phyloP scores from a whole-genome alignment of 2,797 vertebrate species.

The Pseudochirops cupreus region DNA sequence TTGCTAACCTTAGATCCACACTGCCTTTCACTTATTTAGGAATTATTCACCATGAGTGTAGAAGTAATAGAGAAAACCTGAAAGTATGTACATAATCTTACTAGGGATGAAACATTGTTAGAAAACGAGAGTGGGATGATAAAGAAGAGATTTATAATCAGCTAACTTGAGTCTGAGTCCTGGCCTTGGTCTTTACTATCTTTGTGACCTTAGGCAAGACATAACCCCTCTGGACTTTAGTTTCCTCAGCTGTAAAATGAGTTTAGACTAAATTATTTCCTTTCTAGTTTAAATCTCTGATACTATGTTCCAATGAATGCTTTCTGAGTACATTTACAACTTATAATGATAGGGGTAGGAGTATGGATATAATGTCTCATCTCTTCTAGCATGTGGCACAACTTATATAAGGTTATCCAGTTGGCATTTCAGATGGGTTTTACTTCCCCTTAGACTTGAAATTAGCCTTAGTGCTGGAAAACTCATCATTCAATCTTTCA shows the following conservation, averaged over 20 bases:
- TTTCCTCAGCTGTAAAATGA: not conserved
- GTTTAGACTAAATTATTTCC: not conserved
- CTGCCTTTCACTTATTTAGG: not conserved
- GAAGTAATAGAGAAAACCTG: not conserved
- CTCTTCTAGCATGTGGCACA: not conserved
- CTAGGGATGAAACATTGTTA: not conserved
- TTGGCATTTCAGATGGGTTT: not conserved
- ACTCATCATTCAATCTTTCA: not conserved
- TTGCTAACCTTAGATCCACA: not conserved
- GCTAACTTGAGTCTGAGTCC: not conserved
- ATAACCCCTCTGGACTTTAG: not conserved
- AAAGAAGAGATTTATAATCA: not conserved
- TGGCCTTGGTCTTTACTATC: not conserved
- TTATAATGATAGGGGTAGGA: not conserved
- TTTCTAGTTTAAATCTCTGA: not conserved
- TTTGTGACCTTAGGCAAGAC: not conserved
- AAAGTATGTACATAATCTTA: not conserved
- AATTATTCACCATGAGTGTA: not conserved
- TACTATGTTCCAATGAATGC: not conserved
- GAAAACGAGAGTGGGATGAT: not conserved
- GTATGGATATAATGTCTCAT: not conserved
- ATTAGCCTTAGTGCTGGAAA: not conserved
- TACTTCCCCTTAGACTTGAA: not conserved
- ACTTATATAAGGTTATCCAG: not conserved
- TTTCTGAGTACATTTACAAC: not conserved